These are phyloP conservation scores for Mesoligia furuncula DNA, from an alignment of 2,888 invertebrate species.

Conservation along the genomic window DNA sequence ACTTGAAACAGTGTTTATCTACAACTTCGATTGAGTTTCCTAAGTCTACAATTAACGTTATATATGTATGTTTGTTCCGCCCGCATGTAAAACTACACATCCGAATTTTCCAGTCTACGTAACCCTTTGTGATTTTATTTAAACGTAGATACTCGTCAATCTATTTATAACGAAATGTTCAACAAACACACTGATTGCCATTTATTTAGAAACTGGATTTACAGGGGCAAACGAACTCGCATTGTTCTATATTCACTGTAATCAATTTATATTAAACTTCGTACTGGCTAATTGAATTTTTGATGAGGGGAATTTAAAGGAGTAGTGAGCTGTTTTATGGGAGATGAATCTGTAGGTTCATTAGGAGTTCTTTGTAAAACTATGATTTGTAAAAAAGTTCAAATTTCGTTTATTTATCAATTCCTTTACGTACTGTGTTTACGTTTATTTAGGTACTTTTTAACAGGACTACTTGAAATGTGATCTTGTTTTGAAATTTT, in stretches of 20 bases:
- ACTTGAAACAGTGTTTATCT: constrained; percentile 53
- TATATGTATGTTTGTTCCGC: constrained; percentile 77
- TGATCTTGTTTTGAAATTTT: background rate
- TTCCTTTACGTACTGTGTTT: background rate
- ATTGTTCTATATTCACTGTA: constrained; percentile 77
- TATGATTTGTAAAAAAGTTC: constrained; percentile 35
- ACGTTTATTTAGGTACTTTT: background rate
- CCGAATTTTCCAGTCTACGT: constrained; percentile 87
- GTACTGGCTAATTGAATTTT: constrained; percentile 71
- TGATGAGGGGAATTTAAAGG: constrained; percentile 62
- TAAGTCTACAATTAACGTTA: constrained; percentile 68
- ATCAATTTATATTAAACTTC: constrained; percentile 76
- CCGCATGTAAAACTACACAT: constrained; percentile 86
- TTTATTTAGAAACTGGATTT: constrained; percentile 71
- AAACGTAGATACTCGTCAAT: constrained; percentile 65
- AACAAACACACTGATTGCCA: constrained; percentile 69
- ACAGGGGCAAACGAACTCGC: constrained; percentile 74
- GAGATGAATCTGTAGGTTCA: constrained; percentile 33
- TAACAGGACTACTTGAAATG: background rate
- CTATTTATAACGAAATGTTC: constrained; percentile 67
- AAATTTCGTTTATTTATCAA: constrained; percentile 18
- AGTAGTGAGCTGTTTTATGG: constrained; percentile 47
- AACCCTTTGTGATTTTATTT: constrained; percentile 85
- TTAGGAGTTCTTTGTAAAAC: constrained; percentile 41
- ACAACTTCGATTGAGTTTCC: constrained; percentile 62